Base-by-base conservation (phyloP, 2,113 vertebrate species). In the Malurus elegans region DNA sequence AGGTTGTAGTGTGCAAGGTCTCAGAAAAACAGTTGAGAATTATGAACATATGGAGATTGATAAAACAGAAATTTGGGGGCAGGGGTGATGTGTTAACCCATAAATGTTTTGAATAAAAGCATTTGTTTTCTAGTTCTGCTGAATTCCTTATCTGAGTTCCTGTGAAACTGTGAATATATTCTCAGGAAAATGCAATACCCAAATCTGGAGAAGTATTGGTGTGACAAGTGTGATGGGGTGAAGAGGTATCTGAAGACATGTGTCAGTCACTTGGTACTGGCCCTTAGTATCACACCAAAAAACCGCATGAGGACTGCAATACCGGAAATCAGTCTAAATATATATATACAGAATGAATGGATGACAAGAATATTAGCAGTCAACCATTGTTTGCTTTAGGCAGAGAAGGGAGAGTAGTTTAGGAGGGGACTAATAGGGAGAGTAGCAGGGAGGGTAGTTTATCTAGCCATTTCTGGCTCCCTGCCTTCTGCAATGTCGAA, bases 291-390 rank as follows among this genome's bases (percentile, higher is more conserved):
- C 14, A 12, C 10, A 65, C 9, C 7, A 64, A 93, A 88, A 74
- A n/a, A 2, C 0, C 14, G 4, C 29, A 9, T 6, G 18, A 74
- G 31, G 65, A 48, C 36, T 75, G 11, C 42, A 38, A 24, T 40
- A 23, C 36, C 42, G 42, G 34, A 54, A 61, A 58, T 83, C n/a
- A 84, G 31, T 65, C 31, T 85, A 57, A 53, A 42, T 4, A 8
- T 8, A 58, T 3, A 34, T 40, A 45, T 9, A 67, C 7, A 32
- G 51, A 83, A 76, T 20, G 8, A 8, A 26, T 29, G 20, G 34
- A 29, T 58, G 25, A 26, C 44, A 72, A 86, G 40, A 72, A 26
- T 38, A 42, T 56, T 64, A 72, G 36, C 40, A 70, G 21, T 51
- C 31, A 86, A 34, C 9, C 10, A 53, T 19, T 64, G 21, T 40